phyloP scores from a whole-genome alignment of 2,888 invertebrate genomes.

The Hanleya hanleyi region DNA sequence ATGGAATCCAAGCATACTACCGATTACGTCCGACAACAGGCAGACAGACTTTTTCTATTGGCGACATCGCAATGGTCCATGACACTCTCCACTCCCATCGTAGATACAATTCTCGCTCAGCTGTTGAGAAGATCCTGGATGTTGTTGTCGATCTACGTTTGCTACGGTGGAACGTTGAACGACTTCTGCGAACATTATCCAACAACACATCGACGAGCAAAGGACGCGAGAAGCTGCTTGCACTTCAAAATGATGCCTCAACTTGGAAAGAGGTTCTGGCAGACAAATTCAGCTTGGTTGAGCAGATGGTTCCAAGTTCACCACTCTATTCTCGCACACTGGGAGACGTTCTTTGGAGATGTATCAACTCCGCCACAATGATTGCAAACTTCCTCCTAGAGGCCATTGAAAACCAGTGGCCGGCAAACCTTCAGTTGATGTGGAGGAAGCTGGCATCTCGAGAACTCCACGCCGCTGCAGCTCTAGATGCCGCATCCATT shows the following conservation, averaged over 20 bases:
- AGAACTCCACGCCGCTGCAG: background rate
- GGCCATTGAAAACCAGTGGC: background rate
- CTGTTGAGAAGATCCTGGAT: background rate
- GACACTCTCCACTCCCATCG: background rate
- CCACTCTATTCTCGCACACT: background rate
- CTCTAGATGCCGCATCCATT: background rate
- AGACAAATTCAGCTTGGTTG: constrained; percentile 1
- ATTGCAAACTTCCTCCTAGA: background rate
- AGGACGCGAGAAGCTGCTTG: background rate
- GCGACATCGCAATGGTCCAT: background rate
- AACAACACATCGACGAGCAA: background rate
- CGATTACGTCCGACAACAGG: background rate
- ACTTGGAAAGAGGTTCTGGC: constrained; percentile 7
- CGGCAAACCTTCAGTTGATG: background rate
- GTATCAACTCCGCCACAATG: background rate
- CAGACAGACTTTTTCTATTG: background rate
- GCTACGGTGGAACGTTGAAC: background rate
- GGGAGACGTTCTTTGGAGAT: background rate
- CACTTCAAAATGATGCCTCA: background rate
- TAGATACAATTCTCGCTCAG: background rate
- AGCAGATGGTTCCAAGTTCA: background rate
- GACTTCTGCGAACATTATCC: background rate
- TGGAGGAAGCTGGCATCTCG: background rate
- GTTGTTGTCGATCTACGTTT: background rate
- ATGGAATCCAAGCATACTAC: background rate